Base-by-base conservation (phyloP, 1,140 invertebrate species). In the Drosophila obscura region DNA sequence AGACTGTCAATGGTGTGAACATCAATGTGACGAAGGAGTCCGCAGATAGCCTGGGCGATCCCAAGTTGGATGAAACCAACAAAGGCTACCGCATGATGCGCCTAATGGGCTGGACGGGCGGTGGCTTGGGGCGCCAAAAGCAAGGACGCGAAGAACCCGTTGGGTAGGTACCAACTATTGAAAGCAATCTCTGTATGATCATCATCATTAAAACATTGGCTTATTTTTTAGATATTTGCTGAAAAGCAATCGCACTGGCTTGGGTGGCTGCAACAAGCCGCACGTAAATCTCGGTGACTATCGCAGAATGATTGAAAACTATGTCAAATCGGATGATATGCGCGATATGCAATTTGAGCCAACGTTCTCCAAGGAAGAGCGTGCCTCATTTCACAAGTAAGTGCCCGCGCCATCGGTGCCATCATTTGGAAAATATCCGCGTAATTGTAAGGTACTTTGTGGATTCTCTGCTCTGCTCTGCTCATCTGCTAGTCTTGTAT, bases 31-130 rank as follows among this genome's bases (percentile, higher is more conserved):
- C 76, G 22, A 80, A 91, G 53, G 45, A 89, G 50, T 71, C 83
- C 3, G 72, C 74, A 1, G 79, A 85, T 24, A 75, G 50, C 24
- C 39, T 66, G 6, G 74, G 41, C 3, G 82, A 88, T 8, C 62
- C 84, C 35, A 80, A 87, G 16, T 75, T 94, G 5, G 73, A 92
- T 28, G 89, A 92, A 8, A 93, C 92, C 64, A 95, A 94, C 76
- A 93, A 95, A 60, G 95, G 95, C 6, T 94, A 92, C 55, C 96
- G 94, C 80, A 93, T 97, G 92, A 94, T 97, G 93, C 94, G 94
- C 65, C 92, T 95, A 68, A 96, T 97, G 96, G 96, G 96, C 0
- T 97, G 96, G 96, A 92, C 93, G 26, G 96, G 96, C 26, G 96
- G 96, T 35, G 96, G 95, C 0, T 92, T 96, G 44, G 96, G 96